phyloP scores from a whole-genome alignment of 2,113 vertebrate species.

The Calidris pugnax region DNA sequence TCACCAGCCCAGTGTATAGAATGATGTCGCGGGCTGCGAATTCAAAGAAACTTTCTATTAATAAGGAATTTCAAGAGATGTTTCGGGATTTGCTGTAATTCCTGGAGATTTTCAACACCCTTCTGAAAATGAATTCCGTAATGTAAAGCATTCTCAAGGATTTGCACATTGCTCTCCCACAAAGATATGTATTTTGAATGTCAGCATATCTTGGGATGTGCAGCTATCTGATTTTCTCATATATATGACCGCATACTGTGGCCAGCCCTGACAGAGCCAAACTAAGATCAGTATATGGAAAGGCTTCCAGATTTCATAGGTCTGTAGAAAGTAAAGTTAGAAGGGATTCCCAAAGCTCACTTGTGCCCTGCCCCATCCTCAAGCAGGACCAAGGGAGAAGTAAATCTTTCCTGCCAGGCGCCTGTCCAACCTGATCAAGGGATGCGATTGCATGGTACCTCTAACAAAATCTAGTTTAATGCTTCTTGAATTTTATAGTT shows the following conservation, averaged over 20 bases:
- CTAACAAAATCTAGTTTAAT: neutral
- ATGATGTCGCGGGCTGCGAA: neutral
- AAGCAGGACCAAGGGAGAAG: neutral
- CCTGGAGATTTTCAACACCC: slow-evolving; percentile 35
- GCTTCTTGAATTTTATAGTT: neutral
- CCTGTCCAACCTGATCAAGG: neutral
- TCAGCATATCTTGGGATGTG: neutral
- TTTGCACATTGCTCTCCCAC: slow-evolving; percentile 12
- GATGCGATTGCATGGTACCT: neutral
- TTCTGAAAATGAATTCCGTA: slow-evolving; percentile 20
- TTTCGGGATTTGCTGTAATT: slow-evolving; percentile 31
- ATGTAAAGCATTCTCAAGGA: neutral
- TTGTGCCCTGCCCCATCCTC: neutral
- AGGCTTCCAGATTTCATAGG: neutral
- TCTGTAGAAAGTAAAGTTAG: neutral
- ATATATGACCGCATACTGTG: neutral
- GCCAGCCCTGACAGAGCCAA: neutral
- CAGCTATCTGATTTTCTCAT: neutral
- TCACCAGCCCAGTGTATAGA: neutral
- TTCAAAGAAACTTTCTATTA: slow-evolving; percentile 20
- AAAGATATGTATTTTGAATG: neutral
- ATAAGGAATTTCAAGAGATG: neutral
- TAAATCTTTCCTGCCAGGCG: neutral
- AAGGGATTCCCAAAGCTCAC: neutral
- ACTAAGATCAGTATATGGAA: neutral